Conservation (phyloP, 2,797 vertebrate species). For the Typhlichthys subterraneus region DNA sequence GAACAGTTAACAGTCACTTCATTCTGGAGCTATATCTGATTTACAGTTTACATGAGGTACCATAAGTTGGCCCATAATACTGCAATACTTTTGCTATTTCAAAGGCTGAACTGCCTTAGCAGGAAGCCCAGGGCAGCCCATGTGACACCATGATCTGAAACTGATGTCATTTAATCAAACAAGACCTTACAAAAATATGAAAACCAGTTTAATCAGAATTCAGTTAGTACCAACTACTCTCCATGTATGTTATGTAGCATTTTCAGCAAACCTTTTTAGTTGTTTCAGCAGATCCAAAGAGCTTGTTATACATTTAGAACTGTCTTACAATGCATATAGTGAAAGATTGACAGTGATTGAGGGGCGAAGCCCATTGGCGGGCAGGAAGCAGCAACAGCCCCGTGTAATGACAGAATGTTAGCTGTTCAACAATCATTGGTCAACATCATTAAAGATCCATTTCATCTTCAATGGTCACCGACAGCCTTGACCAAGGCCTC, state of each 20-base stretch:
- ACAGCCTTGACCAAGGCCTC: conserved; percentile 7
- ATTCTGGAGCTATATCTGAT: conserved; percentile 35
- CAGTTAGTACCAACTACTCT: conserved; percentile 6
- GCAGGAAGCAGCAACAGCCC: conserved; percentile 42
- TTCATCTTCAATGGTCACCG: conserved; percentile 16
- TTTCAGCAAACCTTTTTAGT: conserved; percentile 16
- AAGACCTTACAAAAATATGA: not conserved
- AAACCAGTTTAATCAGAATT: not conserved
- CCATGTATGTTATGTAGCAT: not conserved
- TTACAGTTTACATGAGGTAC: conserved; percentile 37
- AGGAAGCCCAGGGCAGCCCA: conserved; percentile 10
- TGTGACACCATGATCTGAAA: too few species aligned
- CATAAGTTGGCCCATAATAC: conserved; percentile 18
- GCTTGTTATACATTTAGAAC: conserved; percentile 44
- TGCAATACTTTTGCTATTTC: conserved; percentile 16
- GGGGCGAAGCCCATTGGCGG: conserved; percentile 24
- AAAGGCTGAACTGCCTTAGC: conserved; percentile 6
- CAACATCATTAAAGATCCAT: conserved; percentile 6
- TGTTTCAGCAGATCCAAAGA: conserved; percentile 36
- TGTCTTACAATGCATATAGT: conserved; percentile 65
- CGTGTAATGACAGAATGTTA: conserved; percentile 22
- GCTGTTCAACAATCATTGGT: conserved; percentile 1
- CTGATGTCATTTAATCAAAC: not conserved
- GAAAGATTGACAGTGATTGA: conserved; percentile 18
- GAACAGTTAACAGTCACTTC: conserved; percentile 42